phyloP scores from a whole-genome alignment of 2,113 vertebrate species.

The Lamprologus ornatipinnis region DNA sequence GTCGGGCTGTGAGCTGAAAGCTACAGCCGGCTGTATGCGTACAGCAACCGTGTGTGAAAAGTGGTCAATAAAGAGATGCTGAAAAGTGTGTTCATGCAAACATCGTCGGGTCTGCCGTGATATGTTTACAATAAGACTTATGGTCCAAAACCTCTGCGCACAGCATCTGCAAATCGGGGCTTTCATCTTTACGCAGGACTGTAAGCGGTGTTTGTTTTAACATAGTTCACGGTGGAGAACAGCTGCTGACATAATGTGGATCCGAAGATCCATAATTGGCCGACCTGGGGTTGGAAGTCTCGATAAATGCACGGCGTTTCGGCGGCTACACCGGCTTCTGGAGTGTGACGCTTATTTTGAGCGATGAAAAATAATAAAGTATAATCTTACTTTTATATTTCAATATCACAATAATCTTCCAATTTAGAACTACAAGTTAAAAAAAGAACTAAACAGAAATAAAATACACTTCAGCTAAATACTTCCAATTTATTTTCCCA shows the following conservation, averaged over 20 bases:
- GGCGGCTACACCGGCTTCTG: accelerated
- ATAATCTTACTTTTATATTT: not conserved
- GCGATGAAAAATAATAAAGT: accelerated
- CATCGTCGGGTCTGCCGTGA: accelerated
- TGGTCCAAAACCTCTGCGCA: accelerated
- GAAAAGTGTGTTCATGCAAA: accelerated
- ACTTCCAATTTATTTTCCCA: accelerated
- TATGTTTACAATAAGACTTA: accelerated
- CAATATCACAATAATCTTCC: not conserved
- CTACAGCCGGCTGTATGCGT: accelerated
- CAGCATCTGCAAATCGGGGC: accelerated
- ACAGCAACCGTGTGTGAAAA: accelerated
- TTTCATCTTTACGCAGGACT: not conserved
- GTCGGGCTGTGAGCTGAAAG: no score
- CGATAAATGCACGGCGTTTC: accelerated
- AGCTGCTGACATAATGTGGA: accelerated
- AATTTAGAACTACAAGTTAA: not conserved
- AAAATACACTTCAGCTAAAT: not conserved
- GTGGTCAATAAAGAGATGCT: no score
- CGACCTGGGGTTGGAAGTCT: accelerated
- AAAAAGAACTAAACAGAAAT: not conserved
- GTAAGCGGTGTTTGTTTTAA: accelerated
- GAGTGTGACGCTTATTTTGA: not conserved
- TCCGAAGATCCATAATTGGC: accelerated
- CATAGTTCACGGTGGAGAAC: accelerated